Base-by-base conservation (phyloP, 2,113 vertebrate species). In the Semicossyphus pulcher region DNA sequence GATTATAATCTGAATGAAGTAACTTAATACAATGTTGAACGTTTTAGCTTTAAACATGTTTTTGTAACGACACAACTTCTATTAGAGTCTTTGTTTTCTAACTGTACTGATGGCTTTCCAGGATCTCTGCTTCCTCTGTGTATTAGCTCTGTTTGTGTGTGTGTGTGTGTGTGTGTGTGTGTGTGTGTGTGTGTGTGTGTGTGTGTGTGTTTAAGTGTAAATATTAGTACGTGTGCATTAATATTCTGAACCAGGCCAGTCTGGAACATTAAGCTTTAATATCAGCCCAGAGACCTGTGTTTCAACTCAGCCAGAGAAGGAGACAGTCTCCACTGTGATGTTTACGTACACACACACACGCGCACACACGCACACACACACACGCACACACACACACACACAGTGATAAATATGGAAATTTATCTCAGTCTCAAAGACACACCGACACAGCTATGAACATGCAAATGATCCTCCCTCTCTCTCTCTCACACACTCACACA, bases 181-280 rank as follows among this genome's bases (percentile, higher is more conserved):
- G 62, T 44, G 15, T 34, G 28, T 58, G 67, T 20, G 25, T 42
- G 20, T 28, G 2, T 60, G 31, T 28, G 39, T 20, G 45, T 72
- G 32, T 52, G 34, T 36, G 25, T 20, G n/a, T 42, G 69, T 7
- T 4, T 67, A 36, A 70, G 66, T 56, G n/a, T 60, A 16, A 66
- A 58, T 60, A 21, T 49, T 59, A 61, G 49, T 39, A 48, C 60
- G 39, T 15, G 42, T 51, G 66, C 25, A 85, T 85, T 80, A 53
- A 72, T 75, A 85, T 85, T 88, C 86, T 39, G 60, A 60, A 21
- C 69, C 72, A 64, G 72, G 63, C 60, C 41, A 42, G 56, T 69
- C 69, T 64, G 65, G 65, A 74, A 72, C 61, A 70, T 85, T 75
- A 78, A 73, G 73, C 83, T 85, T 85, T 88, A 81, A 81, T 83